phyloP scores from a whole-genome alignment of 1,140 invertebrate species.

The Aphaenogaster floridana region DNA sequence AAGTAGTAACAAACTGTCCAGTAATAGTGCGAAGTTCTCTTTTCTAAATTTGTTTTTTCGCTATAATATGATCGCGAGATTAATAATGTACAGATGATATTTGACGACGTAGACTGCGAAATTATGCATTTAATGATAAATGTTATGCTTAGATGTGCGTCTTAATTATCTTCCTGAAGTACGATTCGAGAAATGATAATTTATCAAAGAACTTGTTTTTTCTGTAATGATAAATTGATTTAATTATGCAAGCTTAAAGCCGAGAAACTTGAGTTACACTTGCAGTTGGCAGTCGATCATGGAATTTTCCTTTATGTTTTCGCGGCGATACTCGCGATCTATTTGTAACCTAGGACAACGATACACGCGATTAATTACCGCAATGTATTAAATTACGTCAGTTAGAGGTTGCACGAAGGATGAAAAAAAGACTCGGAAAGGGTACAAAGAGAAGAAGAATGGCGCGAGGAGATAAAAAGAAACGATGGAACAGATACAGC shows the following conservation, averaged over 20 bases:
- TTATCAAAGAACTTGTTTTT: background rate
- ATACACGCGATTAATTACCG: slow-evolving; percentile 66
- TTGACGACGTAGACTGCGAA: background rate
- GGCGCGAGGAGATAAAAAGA: background rate
- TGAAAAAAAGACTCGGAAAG: background rate
- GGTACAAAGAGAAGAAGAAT: background rate
- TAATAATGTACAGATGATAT: background rate
- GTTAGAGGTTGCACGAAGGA: background rate
- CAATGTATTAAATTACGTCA: slow-evolving; percentile 56
- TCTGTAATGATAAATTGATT: background rate
- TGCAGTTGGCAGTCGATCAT: background rate
- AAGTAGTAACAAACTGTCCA: background rate
- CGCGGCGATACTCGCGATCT: slow-evolving; percentile 27
- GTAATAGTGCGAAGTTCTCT: background rate
- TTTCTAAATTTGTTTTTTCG: background rate
- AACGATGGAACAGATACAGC: background rate
- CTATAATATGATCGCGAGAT: background rate
- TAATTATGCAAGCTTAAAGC: slow-evolving; percentile 9
- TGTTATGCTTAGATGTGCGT: background rate
- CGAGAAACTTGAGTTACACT: background rate
- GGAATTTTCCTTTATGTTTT: slow-evolving; percentile 19
- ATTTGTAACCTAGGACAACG: slow-evolving; percentile 1
- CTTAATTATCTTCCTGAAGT: background rate
- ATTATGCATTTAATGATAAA: background rate
- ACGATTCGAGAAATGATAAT: background rate